A percentile compares a stretch with the other conserved stretches of the same genome.
Conservation (phyloP, 2,113 vertebrate species). For the Corydoras sp. region DNA sequence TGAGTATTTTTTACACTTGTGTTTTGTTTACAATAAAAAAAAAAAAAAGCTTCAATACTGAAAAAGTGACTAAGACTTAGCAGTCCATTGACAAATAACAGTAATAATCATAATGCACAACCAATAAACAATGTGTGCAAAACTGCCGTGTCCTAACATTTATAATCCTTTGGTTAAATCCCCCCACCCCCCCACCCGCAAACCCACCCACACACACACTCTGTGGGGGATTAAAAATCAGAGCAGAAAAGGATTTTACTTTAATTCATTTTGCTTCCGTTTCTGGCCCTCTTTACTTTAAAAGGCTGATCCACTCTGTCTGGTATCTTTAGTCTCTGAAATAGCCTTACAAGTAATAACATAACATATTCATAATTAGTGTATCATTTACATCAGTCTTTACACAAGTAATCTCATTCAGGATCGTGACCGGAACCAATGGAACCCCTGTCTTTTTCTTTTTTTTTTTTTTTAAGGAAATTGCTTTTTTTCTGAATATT, state of each 20-base stretch:
- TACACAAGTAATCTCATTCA: too few species aligned
- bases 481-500: too few species aligned
- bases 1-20: too few species aligned
- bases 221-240: slow-evolving; percentile 49
- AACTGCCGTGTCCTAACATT: slow-evolving; percentile 6
- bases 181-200: background rate
- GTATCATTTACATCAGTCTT: background rate
- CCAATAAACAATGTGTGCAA: background rate
- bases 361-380: background rate
- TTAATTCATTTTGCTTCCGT: slow-evolving; percentile 41
- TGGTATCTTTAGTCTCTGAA: background rate
- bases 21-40: too few species aligned
- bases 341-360: background rate
- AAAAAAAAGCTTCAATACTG: too few species aligned
- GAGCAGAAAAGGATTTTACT: slow-evolving; percentile 52
- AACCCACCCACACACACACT: slow-evolving; percentile 9
- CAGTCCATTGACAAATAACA: too few species aligned
- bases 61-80: too few species aligned
- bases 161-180: slow-evolving; percentile 12
- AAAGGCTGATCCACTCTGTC: background rate
- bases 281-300: background rate
- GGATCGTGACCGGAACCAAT: too few species aligned
- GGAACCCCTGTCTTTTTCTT: too few species aligned
- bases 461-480: too few species aligned
- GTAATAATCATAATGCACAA: background rate